Evolutionary conservation across 2,113 vertebrate genomes (phyloP), one percentile per base, ranked within the genome.

Genomic region (Bufo gargarizans): DNA sequence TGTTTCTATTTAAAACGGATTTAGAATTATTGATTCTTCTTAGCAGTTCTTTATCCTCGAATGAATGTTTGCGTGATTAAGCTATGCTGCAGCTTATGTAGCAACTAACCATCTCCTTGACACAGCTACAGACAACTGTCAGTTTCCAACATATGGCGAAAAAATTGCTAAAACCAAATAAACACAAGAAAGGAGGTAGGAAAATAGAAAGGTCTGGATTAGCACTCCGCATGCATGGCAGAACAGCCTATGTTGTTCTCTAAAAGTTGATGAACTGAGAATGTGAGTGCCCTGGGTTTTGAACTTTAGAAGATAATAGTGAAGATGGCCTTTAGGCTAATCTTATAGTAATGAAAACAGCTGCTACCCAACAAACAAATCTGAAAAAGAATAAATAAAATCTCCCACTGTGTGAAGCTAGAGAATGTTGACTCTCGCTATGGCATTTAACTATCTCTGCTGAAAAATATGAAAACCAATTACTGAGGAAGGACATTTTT

Each of bases 341-440:
- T 88, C 80, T 88, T 88, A 88, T 83, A 83, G 87, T 88, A 88
- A 84, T 88, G 87, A 88, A 87, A 87, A 87, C 86, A 87, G 86
- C 86, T 87, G 86, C 86, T 63, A 87, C 86, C 63, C 86, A 87
- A 87, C 86, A 88, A 88, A 88, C 86, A 82, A 82, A 88, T 82
- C 53, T 72, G 61, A 76, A 74, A 88, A 82, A 82, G 67, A 88
- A 63, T 82, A 88, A 76, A 82, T 88, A 88, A 74, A 74, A 76
- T 47, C 53, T 82, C 78, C 56, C 78, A 50, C 69, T 76, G 61
- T 88, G 45, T 58, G 56, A 33, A 82, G 65, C 61, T 61, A 88
- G 19, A 82, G 45, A 82, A 82, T 88, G 55, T 82, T 82, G 53
- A 49, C 67, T 82, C 56, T 63, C 43, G 79, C 69, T 82, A 10